phyloP scores from a whole-genome alignment of 2,113 vertebrate genomes.

The Ardeotis arabs region DNA sequence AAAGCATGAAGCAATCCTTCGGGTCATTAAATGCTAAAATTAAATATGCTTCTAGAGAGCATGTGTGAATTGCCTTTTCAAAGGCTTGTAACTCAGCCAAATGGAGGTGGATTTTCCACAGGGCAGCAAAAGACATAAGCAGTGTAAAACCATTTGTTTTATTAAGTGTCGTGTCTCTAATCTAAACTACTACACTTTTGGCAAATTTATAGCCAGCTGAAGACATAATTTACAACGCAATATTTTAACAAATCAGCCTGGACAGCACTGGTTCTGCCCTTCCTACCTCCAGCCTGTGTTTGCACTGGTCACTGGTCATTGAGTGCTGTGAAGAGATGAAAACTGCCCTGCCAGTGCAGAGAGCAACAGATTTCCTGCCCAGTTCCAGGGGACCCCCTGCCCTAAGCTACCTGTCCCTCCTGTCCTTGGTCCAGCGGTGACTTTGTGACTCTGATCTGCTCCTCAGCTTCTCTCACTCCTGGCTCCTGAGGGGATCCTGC shows the following conservation, averaged over 20 bases:
- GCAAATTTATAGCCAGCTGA: conserved; percentile 40
- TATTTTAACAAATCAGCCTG: background rate
- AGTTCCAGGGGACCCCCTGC: background rate
- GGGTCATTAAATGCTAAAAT: conserved; percentile 26
- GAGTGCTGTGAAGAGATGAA: background rate
- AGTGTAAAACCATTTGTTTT: conserved; percentile 28
- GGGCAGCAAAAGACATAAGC: conserved; percentile 2
- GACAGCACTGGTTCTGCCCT: background rate
- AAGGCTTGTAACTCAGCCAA: conserved; percentile 46
- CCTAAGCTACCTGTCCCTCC: background rate
- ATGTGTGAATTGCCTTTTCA: conserved; percentile 50
- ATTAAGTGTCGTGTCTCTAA: conserved; percentile 45
- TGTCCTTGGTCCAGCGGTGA: background rate
- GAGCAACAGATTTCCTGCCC: background rate
- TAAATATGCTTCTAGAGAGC: conserved; percentile 12
- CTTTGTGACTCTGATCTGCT: background rate
- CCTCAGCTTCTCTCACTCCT: fast-evolving
- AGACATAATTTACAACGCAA: conserved; percentile 22
- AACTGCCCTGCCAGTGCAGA: fast-evolving
- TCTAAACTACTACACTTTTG: conserved; percentile 27
- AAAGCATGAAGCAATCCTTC: background rate
- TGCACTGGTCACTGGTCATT: background rate
- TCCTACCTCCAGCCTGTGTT: background rate
- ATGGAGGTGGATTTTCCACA: conserved; percentile 24
- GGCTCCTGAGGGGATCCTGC: background rate